These are phyloP conservation scores for Cerastoderma edule DNA, from an alignment of 2,888 invertebrate species.

Conservation along the genomic window DNA sequence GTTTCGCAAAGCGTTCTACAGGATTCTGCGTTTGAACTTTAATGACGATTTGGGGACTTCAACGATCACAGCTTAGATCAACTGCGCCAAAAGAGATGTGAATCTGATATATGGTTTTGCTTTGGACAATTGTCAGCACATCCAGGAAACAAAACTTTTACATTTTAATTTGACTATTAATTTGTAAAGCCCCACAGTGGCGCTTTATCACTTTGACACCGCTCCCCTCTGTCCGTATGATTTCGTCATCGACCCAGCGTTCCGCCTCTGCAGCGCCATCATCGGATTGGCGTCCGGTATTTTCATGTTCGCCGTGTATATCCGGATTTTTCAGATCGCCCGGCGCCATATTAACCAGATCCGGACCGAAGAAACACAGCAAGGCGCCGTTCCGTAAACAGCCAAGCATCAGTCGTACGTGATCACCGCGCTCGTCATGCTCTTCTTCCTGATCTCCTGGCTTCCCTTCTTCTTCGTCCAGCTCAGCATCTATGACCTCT, in stretches of 20 bases:
- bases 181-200: constrained; percentile 35
- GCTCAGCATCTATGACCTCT: constrained; percentile 29
- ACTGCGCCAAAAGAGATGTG: neutral
- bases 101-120: neutral
- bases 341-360: constrained; percentile 51
- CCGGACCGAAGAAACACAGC: constrained; percentile 33
- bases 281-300: constrained; percentile 53
- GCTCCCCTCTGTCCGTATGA: constrained; percentile 60
- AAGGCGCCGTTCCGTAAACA: neutral
- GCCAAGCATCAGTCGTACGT: constrained; percentile 10
- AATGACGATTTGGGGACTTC: neutral
- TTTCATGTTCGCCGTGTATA: constrained; percentile 56
- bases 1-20: constrained; percentile 58
- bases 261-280: constrained; percentile 40
- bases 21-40: constrained; percentile 42
- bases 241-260: constrained; percentile 52
- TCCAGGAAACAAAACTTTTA: neutral
- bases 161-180: neutral
- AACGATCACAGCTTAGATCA: neutral
- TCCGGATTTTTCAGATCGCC: constrained; percentile 47
- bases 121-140: neutral
- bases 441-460: constrained; percentile 61
- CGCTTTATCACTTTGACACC: constrained; percentile 48
- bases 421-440: constrained; percentile 47
- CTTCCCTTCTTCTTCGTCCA: constrained; percentile 59